Percentiles rank a stretch among this genome's conserved stretches.
These are phyloP conservation scores for Chelidonichthys spinosus DNA, from an alignment of 2,797 vertebrate species.

Conservation along the genomic window DNA sequence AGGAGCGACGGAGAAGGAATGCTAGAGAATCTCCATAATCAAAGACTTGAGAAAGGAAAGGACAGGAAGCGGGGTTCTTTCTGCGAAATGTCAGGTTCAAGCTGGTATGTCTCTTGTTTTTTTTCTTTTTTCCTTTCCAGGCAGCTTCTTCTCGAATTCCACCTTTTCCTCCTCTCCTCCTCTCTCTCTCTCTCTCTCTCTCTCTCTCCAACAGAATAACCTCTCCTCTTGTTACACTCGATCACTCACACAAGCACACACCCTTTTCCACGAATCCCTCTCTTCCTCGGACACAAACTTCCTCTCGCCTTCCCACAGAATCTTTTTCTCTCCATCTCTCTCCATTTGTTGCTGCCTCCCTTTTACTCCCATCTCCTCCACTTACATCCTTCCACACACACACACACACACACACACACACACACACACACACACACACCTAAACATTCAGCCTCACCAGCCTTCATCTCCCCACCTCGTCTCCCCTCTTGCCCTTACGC, in stretches of 20 bases:
- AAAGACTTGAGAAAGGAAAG: conserved; percentile 23
- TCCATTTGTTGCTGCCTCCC: conserved; percentile 35
- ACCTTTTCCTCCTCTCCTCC: conserved; percentile 57
- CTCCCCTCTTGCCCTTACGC: conserved; percentile 35
- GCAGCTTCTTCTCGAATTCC: conserved; percentile 61
- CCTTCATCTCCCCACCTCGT: conserved; percentile 25
- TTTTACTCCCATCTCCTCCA: background rate
- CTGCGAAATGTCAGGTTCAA: conserved; percentile 47
- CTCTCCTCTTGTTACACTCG: conserved; percentile 60
- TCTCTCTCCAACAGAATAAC: conserved; percentile 57
- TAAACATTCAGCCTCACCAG: conserved; percentile 3
- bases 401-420: too few relatives aligned
- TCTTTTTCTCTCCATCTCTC: conserved; percentile 34
- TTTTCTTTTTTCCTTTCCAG: conserved; percentile 14
- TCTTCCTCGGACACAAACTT: conserved; percentile 50
- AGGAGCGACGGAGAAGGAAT: conserved; percentile 15
- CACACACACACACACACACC: too few relatives aligned
- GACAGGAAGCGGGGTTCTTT: conserved; percentile 30
- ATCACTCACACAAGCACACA: conserved; percentile 8
- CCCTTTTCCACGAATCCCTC: conserved; percentile 58
- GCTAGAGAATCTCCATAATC: background rate
- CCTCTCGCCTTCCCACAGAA: conserved; percentile 35
- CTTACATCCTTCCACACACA: conserved; percentile 7
- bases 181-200: conserved; percentile 55
- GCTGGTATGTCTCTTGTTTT: conserved; percentile 34